phyloP scores from a whole-genome alignment of 1,140 invertebrate species.

The Dreissena rostriformis region DNA sequence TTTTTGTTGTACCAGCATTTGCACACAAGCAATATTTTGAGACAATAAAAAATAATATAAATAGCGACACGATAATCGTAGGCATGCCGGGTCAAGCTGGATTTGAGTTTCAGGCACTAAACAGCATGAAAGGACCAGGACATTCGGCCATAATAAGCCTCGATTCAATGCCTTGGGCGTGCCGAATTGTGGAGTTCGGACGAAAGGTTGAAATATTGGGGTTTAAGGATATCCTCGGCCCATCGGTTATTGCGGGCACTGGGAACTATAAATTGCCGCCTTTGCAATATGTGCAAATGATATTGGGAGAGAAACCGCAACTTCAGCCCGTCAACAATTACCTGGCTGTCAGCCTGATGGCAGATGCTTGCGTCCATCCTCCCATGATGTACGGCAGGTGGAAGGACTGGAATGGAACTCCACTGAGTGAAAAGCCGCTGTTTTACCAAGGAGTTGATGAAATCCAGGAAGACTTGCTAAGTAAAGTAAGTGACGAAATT shows the following conservation, averaged over 20 bases:
- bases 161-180: slow-evolving; percentile 70
- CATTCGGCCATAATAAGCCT: slow-evolving; percentile 63
- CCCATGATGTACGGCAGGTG: slow-evolving; percentile 69
- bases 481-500: slow-evolving; percentile 64
- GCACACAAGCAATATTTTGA: slow-evolving; percentile 70
- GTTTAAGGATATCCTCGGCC: slow-evolving; percentile 61
- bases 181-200: slow-evolving; percentile 67
- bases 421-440: slow-evolving; percentile 56
- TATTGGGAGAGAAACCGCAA: slow-evolving; percentile 62
- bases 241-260: slow-evolving; percentile 54
- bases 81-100: slow-evolving; percentile 72
- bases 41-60: slow-evolving; percentile 65
- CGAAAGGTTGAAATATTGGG: slow-evolving; percentile 62
- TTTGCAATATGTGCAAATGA: slow-evolving; percentile 55
- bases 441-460: slow-evolving; percentile 73
- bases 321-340: slow-evolving; percentile 59
- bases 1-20: slow-evolving; percentile 68
- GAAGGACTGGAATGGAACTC: slow-evolving; percentile 60
- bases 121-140: slow-evolving; percentile 56
- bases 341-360: slow-evolving; percentile 65
- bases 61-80: slow-evolving; percentile 65
- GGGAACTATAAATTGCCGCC: slow-evolving; percentile 53
- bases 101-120: slow-evolving; percentile 70
- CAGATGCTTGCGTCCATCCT: slow-evolving; percentile 66
- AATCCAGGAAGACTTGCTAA: slow-evolving; percentile 55